Evolutionary conservation across 2,888 invertebrate species (phyloP).

Genomic region (Caenorhabditis angaria): DNA sequence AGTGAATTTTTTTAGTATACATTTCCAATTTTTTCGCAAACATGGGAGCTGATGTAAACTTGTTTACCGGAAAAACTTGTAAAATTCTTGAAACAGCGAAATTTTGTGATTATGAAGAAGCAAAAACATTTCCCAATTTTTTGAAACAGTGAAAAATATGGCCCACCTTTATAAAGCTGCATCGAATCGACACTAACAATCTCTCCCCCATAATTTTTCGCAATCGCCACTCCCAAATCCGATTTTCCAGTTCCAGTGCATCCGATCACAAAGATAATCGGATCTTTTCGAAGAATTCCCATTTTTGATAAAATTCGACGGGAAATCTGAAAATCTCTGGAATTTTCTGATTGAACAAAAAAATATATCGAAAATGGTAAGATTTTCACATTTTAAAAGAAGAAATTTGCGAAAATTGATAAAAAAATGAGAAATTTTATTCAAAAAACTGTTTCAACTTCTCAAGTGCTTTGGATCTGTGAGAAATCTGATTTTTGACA

Average conservation of each 20-base stretch:
- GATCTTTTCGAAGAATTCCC: slow-evolving; percentile 14
- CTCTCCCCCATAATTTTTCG: slow-evolving; percentile 76
- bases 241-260: slow-evolving; percentile 98
- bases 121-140: too few relatives aligned
- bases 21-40: too few relatives aligned
- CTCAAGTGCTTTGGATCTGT: slow-evolving; percentile 85
- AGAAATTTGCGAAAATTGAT: not conserved
- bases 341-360: not conserved
- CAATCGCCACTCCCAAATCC: slow-evolving; percentile 90
- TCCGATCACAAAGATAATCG: slow-evolving; percentile 86
- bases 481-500: slow-evolving; percentile 91
- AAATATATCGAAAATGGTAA: not conserved
- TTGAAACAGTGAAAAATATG: too few relatives aligned
- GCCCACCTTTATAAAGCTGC: slow-evolving; percentile 98
- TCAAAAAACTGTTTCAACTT: slow-evolving; percentile 51
- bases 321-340: not conserved
- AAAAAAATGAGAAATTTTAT: slow-evolving; percentile 16
- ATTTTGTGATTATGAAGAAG: too few relatives aligned
- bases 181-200: slow-evolving; percentile 97
- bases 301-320: not conserved
- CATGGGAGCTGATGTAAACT: too few relatives aligned
- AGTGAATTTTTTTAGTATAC: too few relatives aligned
- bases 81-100: too few relatives aligned
- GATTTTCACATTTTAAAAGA: not conserved
- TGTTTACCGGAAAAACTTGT: too few relatives aligned